Percentiles rank a stretch among this genome's conserved stretches.
Conservation (phyloP, 2,797 vertebrate genomes). For the Enteromius viviparus region DNA sequence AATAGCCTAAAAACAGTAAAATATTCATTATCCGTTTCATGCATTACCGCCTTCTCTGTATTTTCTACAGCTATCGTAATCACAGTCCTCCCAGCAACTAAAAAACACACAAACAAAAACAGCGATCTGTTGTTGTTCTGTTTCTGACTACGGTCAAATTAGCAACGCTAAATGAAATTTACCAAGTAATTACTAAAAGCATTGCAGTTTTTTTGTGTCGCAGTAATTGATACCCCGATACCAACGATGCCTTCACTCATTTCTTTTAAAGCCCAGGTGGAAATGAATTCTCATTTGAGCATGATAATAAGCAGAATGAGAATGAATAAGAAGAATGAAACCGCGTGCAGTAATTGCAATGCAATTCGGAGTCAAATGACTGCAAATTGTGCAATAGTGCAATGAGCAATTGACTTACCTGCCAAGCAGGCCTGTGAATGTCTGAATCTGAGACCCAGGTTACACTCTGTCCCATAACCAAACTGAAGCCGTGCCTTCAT, state of each 20-base stretch:
- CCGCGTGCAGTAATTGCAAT: background rate
- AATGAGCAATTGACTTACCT: conserved; percentile 19
- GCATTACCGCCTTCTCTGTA: background rate
- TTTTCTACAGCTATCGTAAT: background rate
- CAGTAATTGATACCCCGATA: background rate
- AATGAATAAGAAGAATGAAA: conserved; percentile 37
- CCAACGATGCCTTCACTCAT: too few species aligned
- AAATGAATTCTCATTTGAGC: conserved; percentile 1
- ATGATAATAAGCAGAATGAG: conserved; percentile 10
- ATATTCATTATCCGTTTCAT: background rate
- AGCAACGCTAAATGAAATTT: background rate
- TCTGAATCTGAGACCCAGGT: background rate
- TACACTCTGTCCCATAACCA: background rate
- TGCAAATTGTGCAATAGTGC: background rate
- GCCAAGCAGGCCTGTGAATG: background rate
- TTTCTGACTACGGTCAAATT: background rate
- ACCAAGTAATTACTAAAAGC: background rate
- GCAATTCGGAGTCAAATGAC: conserved; percentile 5
- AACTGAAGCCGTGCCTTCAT: background rate
- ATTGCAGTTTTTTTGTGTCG: background rate
- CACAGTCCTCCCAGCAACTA: background rate
- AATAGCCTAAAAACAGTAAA: background rate
- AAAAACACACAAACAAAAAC: background rate
- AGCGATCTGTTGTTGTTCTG: background rate
- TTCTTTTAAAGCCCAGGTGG: background rate